These are phyloP conservation scores for Schrankia costaestrigalis DNA, from an alignment of 2,888 invertebrate genomes.

Conservation along the genomic window DNA sequence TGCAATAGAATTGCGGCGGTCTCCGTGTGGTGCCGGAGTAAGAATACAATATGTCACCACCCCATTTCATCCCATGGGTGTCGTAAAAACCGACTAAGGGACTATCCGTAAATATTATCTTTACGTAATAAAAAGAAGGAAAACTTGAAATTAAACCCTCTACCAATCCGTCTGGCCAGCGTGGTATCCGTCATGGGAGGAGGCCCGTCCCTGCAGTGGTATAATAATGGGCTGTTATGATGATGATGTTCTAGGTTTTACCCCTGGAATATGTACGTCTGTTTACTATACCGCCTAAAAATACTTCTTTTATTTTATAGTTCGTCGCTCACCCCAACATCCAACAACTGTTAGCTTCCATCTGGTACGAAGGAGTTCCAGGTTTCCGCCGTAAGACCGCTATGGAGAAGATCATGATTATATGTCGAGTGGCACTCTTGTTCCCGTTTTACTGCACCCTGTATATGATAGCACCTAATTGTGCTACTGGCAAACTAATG, in stretches of 20 bases:
- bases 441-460: slow-evolving; percentile 93
- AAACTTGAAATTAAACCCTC: too few species aligned
- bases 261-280: background rate
- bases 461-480: slow-evolving; percentile 92
- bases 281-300: background rate
- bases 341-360: slow-evolving; percentile 93
- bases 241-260: background rate
- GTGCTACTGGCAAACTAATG: slow-evolving; percentile 89
- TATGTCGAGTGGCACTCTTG: slow-evolving; percentile 87
- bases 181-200: too few species aligned
- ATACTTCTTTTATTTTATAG: slow-evolving; percentile 57
- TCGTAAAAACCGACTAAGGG: too few species aligned
- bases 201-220: too few species aligned
- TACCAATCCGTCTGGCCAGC: too few species aligned
- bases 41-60: too few species aligned
- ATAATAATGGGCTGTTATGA: too few species aligned
- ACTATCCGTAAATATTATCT: too few species aligned
- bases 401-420: slow-evolving; percentile 86
- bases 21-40: too few species aligned
- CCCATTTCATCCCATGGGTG: too few species aligned
- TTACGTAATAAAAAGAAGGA: too few species aligned
- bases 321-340: slow-evolving; percentile 98
- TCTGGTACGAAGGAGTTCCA: slow-evolving; percentile 98
- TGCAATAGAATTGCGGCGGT: too few species aligned
- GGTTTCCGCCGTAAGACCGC: slow-evolving; percentile 93